A percentile compares a stretch with the other conserved stretches of the same genome.
Conservation (phyloP, 2,797 vertebrate species). For the Orestias chungarensis region DNA sequence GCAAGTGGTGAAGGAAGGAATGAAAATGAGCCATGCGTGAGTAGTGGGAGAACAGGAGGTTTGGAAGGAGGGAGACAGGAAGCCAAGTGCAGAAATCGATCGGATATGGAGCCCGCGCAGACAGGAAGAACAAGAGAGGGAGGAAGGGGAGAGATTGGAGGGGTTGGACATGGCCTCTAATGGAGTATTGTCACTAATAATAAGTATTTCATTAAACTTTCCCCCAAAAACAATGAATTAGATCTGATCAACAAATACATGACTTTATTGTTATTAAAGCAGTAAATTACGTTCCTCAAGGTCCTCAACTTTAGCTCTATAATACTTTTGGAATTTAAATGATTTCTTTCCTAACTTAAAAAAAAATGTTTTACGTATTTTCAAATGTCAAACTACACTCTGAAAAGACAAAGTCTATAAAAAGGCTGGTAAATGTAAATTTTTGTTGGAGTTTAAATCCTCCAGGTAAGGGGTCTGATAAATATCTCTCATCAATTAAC, state of each 20-base stretch:
- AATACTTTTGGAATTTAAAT: neutral
- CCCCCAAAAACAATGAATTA: slow-evolving; percentile 18
- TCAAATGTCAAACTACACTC: neutral
- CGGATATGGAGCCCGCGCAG: slow-evolving; percentile 86
- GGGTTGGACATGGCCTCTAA: slow-evolving; percentile 83
- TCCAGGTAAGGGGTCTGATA: too few relatives aligned
- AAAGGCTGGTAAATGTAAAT: too few relatives aligned
- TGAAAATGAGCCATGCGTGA: slow-evolving; percentile 5
- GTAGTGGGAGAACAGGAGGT: slow-evolving; percentile 47
- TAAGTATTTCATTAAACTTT: slow-evolving; percentile 18
- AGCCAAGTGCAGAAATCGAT: slow-evolving; percentile 76
- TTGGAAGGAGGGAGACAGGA: slow-evolving; percentile 28
- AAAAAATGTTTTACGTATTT: neutral
- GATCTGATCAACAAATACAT: slow-evolving; percentile 12
- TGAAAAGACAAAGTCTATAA: neutral
- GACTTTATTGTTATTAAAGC: neutral
- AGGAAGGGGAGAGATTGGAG: slow-evolving; percentile 56
- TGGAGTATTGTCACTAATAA: slow-evolving; percentile 76
- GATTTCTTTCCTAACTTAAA: neutral
- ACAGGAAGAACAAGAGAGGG: slow-evolving; percentile 51
- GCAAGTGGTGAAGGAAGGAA: slow-evolving; percentile 18
- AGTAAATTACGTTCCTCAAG: neutral
- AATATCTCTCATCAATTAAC: too few relatives aligned
- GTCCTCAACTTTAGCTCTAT: neutral
- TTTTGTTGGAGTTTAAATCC: too few relatives aligned